Base-by-base conservation (phyloP, 2,113 vertebrate genomes). In the Rhombomys opimus region DNA sequence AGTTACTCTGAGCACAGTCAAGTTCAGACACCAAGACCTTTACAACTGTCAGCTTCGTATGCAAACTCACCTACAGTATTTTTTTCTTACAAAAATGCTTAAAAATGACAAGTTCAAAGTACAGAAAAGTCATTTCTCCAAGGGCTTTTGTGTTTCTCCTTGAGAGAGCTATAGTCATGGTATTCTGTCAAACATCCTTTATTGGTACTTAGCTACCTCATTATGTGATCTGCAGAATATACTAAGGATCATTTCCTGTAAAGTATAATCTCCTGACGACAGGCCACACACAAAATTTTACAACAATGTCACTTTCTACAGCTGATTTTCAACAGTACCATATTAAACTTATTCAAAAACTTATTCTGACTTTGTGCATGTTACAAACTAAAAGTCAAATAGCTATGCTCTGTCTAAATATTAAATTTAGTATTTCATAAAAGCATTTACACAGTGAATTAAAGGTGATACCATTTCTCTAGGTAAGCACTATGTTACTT, bases 371-470 rank as follows among this genome's bases (percentile, higher is more conserved):
- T 57, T 57, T 63, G 67, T 87, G 0, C 17, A 92, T 72, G 3
- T 22, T 91, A 88, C 32, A 94, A 35, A 23, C 35, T 73, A 90
- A 94, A 17, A 77, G 59, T 1, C 70, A 89, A 35, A 4, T 2
- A 63, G 2, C 1, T 89, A 13, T 41, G 15, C 61, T 75, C 2
- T 46, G 5, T 81, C 61, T 80, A 88, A 85, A 3, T 23, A n/a
- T 22, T 97, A 95, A 94, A 97, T 61, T 70, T 46, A 27, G 1
- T 94, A 11, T 25, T 95, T 87, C 73, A 78, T 65, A 94, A 94
- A 96, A 41, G 1, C 57, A 2, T 52, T 89, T 96, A 8, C 12
- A 80, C 92, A 91, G 75, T 81, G 5, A 96, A 63, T 59, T 87
- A 93, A 80, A 95, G 30, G 32, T 94, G 46, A 72, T 5, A 77